These are phyloP conservation scores for Nanorana parkeri DNA, from an alignment of 2,113 vertebrate species.

Conservation along the genomic window DNA sequence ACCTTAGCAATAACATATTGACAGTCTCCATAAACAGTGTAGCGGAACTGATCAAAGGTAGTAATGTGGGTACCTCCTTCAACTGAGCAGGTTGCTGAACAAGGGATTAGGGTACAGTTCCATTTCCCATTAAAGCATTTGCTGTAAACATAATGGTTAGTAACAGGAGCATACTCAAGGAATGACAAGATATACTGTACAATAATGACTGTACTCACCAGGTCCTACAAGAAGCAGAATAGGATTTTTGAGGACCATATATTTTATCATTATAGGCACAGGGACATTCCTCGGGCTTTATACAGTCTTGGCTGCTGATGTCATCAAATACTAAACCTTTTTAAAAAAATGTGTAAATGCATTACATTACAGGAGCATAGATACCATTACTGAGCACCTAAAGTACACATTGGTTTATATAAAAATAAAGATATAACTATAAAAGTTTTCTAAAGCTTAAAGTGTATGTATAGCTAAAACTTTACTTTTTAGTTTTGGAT, in stretches of 20 bases:
- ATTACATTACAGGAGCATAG: background rate
- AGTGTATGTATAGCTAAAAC: no score
- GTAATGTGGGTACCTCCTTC: constrained; percentile 90
- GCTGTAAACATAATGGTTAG: constrained; percentile 64
- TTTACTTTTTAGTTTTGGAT: no score
- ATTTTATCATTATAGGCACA: constrained; percentile 75
- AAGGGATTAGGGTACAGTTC: constrained; percentile 78
- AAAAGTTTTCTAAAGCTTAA: no score
- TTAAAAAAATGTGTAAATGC: background rate
- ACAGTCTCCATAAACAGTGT: constrained; percentile 90
- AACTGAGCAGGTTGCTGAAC: constrained; percentile 79
- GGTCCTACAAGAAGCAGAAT: constrained; percentile 70
- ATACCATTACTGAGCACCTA: no score
- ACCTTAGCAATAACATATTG: constrained; percentile 90
- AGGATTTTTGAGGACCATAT: constrained; percentile 74
- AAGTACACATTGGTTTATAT: no score
- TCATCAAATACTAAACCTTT: constrained; percentile 88
- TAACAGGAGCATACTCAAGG: background rate
- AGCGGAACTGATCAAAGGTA: constrained; percentile 89
- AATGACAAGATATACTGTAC: background rate
- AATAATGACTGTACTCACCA: constrained; percentile 73
- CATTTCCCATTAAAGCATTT: constrained; percentile 83
- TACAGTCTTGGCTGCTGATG: constrained; percentile 76
- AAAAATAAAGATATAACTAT: no score
- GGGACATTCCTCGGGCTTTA: constrained; percentile 73